Evolutionary conservation across 2,113 vertebrate genomes (phyloP).

Genomic region (Menura novaehollandiae): DNA sequence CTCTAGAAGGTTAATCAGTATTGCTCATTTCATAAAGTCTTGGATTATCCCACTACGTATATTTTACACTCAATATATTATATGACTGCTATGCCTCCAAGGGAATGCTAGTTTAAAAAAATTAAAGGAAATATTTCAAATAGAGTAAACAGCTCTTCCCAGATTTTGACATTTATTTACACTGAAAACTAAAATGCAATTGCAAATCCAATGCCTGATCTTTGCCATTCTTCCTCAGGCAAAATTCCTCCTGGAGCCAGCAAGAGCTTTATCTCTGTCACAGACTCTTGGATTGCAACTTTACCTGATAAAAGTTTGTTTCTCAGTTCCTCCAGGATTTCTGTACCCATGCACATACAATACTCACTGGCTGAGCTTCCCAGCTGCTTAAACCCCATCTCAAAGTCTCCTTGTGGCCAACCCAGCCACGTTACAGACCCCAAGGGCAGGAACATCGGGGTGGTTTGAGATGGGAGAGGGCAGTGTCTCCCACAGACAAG

Average conservation of each 20-base stretch:
- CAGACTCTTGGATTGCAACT: not conserved
- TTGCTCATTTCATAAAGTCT: not conserved
- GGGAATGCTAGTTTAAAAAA: not conserved
- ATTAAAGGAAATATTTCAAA: not conserved
- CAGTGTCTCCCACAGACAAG: not conserved
- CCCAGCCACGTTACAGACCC: accelerated
- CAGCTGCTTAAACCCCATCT: not conserved
- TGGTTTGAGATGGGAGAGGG: not conserved
- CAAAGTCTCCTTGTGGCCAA: not conserved
- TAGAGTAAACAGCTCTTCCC: not conserved
- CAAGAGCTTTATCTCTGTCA: not conserved
- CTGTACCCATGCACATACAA: not conserved
- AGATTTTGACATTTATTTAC: not conserved
- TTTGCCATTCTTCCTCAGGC: not conserved
- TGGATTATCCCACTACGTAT: not conserved
- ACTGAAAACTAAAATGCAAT: not conserved
- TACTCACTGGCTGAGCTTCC: not conserved
- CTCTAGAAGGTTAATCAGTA: not conserved
- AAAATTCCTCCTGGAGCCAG: not conserved
- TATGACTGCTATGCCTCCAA: not conserved
- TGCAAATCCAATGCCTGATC: not conserved
- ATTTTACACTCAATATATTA: not conserved
- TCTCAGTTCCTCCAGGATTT: not conserved
- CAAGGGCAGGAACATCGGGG: accelerated
- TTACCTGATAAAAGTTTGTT: not conserved